Percentiles rank a stretch among this genome's conserved stretches.
phyloP scores from a whole-genome alignment of 1,140 invertebrate genomes.

The Heliconius congener region DNA sequence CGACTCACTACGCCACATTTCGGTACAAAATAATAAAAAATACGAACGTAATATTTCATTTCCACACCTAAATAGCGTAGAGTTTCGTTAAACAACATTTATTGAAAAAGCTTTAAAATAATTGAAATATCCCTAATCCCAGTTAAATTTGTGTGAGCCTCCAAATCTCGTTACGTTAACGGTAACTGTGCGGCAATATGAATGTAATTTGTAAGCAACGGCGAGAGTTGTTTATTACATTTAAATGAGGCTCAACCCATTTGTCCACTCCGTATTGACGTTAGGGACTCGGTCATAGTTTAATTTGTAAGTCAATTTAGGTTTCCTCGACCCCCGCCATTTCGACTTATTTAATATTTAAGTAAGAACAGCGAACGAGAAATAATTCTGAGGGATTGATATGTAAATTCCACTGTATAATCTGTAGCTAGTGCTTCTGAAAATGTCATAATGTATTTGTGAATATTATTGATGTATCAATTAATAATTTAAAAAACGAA shows the following conservation, averaged over 20 bases:
- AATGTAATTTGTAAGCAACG: slow-evolving; percentile 24
- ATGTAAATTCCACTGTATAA: neutral
- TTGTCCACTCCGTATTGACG: slow-evolving; percentile 23
- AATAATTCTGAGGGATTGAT: neutral
- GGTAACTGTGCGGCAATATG: slow-evolving; percentile 16
- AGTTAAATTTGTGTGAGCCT: slow-evolving; percentile 21
- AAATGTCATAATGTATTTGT: too few relatives aligned
- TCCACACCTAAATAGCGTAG: neutral
- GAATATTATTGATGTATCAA: too few relatives aligned
- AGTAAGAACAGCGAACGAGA: neutral
- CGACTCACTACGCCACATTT: too few relatives aligned
- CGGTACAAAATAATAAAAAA: too few relatives aligned
- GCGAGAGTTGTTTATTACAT: slow-evolving; percentile 24
- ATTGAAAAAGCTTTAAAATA: neutral
- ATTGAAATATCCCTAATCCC: neutral
- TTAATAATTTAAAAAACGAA: too few relatives aligned
- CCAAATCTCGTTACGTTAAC: slow-evolving; percentile 18
- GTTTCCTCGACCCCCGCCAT: slow-evolving; percentile 14
- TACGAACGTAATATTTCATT: neutral
- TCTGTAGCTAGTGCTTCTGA: neutral
- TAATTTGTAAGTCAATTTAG: slow-evolving; percentile 37
- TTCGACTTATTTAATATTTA: slow-evolving; percentile 9
- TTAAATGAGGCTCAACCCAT: slow-evolving; percentile 17
- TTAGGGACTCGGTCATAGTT: slow-evolving; percentile 15
- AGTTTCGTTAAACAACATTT: neutral